A percentile compares a stretch with the other conserved stretches of the same genome.
Conservation (phyloP, 2,888 invertebrate genomes). For the Tuta absoluta region DNA sequence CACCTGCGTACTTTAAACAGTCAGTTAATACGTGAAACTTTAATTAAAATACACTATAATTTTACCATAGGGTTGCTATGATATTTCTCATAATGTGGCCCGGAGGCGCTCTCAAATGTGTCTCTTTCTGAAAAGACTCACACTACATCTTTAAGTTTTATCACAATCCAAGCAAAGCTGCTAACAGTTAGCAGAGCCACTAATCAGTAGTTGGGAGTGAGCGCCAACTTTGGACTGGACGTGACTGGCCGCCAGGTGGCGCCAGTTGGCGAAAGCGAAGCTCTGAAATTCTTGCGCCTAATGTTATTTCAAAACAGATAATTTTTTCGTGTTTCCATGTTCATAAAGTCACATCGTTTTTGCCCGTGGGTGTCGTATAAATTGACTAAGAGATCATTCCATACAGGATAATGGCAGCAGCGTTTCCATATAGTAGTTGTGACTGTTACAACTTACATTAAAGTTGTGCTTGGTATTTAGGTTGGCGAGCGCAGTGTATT, state of each 20-base stretch:
- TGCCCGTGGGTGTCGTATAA: not conserved
- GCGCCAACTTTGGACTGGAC: conserved; percentile 47
- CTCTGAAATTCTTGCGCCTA: not conserved
- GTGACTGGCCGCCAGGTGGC: conserved; percentile 51
- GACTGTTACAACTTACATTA: no score
- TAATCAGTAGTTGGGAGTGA: conserved; percentile 48
- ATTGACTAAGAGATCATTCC: no score
- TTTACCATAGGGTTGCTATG: no score
- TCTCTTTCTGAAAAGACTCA: not conserved
- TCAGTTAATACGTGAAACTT: no score
- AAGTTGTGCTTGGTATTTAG: no score
- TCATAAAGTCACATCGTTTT: not conserved
- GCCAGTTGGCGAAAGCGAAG: conserved; percentile 34
- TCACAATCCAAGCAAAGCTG: conserved; percentile 22
- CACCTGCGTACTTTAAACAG: no score
- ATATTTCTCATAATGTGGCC: no score
- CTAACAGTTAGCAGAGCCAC: conserved; percentile 37
- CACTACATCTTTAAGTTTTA: not conserved
- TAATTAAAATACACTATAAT: no score
- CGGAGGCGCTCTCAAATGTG: no score
- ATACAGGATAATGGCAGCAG: no score
- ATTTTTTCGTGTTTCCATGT: not conserved
- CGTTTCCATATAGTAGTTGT: no score
- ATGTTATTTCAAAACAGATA: not conserved
- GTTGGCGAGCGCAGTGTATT: no score